Base-by-base conservation (phyloP, 2,888 invertebrate species). In the Temnothorax unifasciatus region DNA sequence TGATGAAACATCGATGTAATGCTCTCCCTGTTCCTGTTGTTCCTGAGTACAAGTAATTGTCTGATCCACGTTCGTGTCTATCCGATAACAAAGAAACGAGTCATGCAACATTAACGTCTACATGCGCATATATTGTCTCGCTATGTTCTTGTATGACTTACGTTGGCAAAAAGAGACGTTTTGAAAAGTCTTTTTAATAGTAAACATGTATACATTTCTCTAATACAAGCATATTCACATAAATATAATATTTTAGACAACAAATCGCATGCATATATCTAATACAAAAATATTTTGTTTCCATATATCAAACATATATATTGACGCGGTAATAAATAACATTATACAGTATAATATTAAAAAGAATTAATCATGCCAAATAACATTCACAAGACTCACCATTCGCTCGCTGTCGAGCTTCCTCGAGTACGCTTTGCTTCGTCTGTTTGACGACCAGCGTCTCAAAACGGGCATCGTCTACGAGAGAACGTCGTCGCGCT, bases 381-480 rank as follows among this genome's bases (percentile, higher is more conserved):
- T n/a, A 73, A 47, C 61, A 34, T 68, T 41, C 68, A 4, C 8
- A 13, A 59, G 50, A 95, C 96, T 96, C 95, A 98, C 98, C 98
- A 96, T 98, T 98, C 92, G 98, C 97, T 93, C 98, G 97, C 95
- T 97, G 97, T 93, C 98, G 97, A 91, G 98, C 98, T 95, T 98
- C 98, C 94, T 98, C 98, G 93, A 99, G 96, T 91, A 98, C 98
- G 93, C 97, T 98, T 96, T 98, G 98, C 95, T 98, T 98, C 95
- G 97, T 98, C 96, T 99, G 98, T 95, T 98, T 98, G 94, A 99
- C 99, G 92, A 99, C 98, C 94, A 98, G 96, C 87, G 98, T 98
- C 95, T 99, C 99, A 95, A 99, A 99, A 93, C 99, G 97, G 91
- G 99, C 99, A 95, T 99, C 99, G 93, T 99, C 99, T 79, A 99